A percentile compares a stretch with the other conserved stretches of the same genome.
These are phyloP conservation scores for Caenorhabditis brenneri DNA, from an alignment of 1,140 invertebrate genomes.

Conservation along the genomic window DNA sequence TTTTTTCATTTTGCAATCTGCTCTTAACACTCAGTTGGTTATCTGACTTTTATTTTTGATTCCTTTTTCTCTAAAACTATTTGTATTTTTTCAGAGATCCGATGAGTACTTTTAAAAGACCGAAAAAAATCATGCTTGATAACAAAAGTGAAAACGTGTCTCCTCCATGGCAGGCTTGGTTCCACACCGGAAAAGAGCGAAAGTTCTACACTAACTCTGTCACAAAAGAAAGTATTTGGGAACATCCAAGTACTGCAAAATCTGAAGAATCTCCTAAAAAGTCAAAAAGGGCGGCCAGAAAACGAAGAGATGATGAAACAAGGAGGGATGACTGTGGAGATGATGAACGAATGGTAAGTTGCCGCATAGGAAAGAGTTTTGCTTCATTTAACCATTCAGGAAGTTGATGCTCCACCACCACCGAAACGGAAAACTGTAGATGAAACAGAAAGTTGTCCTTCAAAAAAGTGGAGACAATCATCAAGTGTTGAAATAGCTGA, in stretches of 20 bases:
- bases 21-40: too few relatives aligned
- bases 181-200: background rate
- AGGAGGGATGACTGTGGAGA: background rate
- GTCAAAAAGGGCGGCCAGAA: background rate
- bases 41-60: too few relatives aligned
- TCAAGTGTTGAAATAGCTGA: background rate
- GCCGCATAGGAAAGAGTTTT: background rate
- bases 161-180: background rate
- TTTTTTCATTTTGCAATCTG: background rate
- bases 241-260: background rate
- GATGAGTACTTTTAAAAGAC: background rate
- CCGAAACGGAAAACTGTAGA: background rate
- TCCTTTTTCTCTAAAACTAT: too few relatives aligned
- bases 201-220: background rate
- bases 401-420: background rate
- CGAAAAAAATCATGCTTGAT: background rate
- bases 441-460: background rate
- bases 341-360: background rate
- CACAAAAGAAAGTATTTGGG: conserved; percentile 10
- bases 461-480: background rate
- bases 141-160: background rate
- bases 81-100: background rate
- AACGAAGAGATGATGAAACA: background rate
- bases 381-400: background rate
- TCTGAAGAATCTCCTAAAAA: background rate